phyloP scores from a whole-genome alignment of 2,113 vertebrate species.

The Microtus montanus region DNA sequence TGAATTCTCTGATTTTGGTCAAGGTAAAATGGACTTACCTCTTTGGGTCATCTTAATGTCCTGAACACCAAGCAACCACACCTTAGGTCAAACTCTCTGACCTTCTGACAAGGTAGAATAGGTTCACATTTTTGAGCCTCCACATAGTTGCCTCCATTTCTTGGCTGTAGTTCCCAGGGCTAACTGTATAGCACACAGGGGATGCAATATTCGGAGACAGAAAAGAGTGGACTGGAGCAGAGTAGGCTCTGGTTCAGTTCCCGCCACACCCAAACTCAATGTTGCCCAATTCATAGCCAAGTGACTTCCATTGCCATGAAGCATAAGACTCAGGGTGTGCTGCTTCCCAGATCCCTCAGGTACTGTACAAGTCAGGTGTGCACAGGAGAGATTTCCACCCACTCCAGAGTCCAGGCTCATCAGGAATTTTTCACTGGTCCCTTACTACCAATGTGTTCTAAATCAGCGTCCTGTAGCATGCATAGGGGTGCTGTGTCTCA shows the following conservation, averaged over 20 bases:
- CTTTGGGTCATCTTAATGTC: no score
- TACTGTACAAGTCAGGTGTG: background rate
- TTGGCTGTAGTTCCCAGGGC: background rate
- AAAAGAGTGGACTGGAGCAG: background rate
- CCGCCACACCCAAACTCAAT: background rate
- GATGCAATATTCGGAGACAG: background rate
- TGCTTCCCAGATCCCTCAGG: background rate
- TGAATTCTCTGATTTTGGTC: no score
- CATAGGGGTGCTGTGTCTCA: background rate
- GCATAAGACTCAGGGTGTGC: background rate
- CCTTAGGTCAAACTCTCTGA: no score
- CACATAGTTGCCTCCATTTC: no score
- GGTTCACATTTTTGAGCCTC: no score
- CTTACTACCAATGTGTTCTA: background rate
- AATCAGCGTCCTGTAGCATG: background rate
- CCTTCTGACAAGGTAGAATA: no score
- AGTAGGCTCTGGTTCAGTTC: background rate
- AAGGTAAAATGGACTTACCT: no score
- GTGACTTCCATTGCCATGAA: background rate
- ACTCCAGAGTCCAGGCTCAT: background rate
- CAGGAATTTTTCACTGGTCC: background rate
- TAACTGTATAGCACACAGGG: background rate
- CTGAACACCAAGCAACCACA: no score
- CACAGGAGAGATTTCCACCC: no score
- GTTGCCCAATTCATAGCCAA: fast-evolving